Percentiles rank a stretch among this genome's conserved stretches.
Conservation (phyloP, 2,113 vertebrate species). For the Charadrius vociferus region DNA sequence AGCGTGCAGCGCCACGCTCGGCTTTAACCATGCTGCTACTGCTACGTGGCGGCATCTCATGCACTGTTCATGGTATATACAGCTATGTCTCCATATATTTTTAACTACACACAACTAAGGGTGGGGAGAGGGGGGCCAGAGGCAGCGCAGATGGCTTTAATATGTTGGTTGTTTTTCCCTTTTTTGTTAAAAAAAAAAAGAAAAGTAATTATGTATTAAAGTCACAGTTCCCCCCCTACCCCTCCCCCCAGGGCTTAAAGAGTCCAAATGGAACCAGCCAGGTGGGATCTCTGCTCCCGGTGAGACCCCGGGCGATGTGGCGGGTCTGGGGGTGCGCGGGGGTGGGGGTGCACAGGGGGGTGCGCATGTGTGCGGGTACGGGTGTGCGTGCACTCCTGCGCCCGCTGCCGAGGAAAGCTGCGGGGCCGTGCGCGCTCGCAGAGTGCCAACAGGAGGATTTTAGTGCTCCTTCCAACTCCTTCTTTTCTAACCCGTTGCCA, state of each 20-base stretch:
- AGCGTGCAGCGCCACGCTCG: neutral
- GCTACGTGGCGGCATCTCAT: constrained; percentile 85
- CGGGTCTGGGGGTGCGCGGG: neutral
- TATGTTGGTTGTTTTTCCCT: constrained; percentile 13
- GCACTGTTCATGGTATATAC: constrained; percentile 83
- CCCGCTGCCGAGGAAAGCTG: neutral
- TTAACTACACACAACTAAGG: constrained; percentile 79
- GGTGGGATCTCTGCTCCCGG: neutral
- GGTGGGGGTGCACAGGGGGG: neutral
- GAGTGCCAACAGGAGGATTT: neutral
- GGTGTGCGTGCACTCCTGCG: neutral
- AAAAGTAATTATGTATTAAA: constrained; percentile 49
- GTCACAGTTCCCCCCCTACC: constrained; percentile 46
- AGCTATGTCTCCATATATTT: constrained; percentile 68
- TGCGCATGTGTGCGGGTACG: accelerated
- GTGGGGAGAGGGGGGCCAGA: neutral
- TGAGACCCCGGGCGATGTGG: neutral
- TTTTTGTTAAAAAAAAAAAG: constrained; percentile 34
- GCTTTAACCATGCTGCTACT: constrained; percentile 85
- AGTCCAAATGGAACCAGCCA: neutral
- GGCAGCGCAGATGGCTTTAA: constrained; percentile 71
- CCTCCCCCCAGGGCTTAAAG: neutral
- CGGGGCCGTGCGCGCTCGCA: accelerated
- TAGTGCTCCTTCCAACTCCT: neutral
- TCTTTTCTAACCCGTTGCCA: neutral